A percentile compares a stretch with the other conserved stretches of the same genome.
Evolutionary conservation across 2,797 vertebrate genomes (phyloP).

Genomic region (Carcharodon carcharias): DNA sequence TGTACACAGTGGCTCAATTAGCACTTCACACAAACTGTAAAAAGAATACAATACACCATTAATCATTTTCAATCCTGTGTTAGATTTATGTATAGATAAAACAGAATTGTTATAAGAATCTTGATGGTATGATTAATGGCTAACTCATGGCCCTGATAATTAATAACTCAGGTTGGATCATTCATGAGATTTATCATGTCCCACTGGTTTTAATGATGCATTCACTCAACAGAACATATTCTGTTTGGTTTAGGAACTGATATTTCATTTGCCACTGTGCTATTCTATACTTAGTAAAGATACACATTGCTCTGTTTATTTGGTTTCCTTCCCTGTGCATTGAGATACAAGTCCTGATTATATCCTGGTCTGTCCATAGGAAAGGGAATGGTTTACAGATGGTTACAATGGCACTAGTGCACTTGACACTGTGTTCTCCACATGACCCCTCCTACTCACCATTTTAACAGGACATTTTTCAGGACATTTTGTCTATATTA

Average conservation of each 20-base stretch:
- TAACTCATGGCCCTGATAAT: not conserved
- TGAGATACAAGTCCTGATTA: not conserved
- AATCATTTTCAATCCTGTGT: not conserved
- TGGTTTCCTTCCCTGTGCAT: not conserved
- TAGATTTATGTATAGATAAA: not conserved
- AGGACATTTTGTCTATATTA: not conserved
- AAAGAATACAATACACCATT: too few relatives aligned
- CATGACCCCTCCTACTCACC: not conserved
- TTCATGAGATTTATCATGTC: not conserved
- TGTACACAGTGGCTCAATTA: not conserved
- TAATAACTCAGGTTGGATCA: not conserved
- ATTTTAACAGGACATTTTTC: not conserved
- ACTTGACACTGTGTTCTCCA: not conserved
- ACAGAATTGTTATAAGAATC: not conserved
- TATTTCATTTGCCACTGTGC: not conserved
- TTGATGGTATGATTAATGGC: not conserved
- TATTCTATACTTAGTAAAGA: not conserved
- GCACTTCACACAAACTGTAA: not conserved
- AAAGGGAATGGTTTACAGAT: not conserved
- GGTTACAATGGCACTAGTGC: not conserved
- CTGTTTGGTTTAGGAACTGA: not conserved
- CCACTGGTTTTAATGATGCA: not conserved
- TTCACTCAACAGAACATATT: not conserved
- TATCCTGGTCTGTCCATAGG: not conserved
- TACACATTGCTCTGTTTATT: not conserved